Evolutionary conservation across 2,113 vertebrate genomes (phyloP).

Genomic region (Saguinus midas): DNA sequence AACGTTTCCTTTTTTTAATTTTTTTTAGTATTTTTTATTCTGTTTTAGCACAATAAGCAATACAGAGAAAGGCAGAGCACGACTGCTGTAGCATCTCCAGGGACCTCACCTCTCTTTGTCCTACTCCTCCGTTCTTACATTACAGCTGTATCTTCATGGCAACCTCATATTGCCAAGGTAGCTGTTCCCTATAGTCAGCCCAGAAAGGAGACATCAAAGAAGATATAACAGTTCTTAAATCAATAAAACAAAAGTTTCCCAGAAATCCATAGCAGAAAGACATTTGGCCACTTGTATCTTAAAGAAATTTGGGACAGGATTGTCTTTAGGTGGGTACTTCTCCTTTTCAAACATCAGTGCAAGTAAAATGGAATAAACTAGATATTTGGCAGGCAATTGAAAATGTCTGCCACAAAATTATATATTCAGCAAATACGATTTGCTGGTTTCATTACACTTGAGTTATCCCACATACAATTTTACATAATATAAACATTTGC

Average conservation of each 20-base stretch:
- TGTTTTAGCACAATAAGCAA: not conserved
- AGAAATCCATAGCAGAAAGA: not conserved
- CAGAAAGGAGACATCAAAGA: not conserved
- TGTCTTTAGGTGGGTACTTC: not conserved
- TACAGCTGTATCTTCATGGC: not conserved
- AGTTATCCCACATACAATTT: not conserved
- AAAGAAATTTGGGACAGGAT: not conserved
- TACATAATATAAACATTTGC: conserved; percentile 22
- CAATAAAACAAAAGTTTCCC: not conserved
- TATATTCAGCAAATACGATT: not conserved
- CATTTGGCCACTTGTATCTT: not conserved
- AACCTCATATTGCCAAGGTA: not conserved
- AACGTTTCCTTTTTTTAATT: not conserved
- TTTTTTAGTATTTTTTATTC: not conserved
- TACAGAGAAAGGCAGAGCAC: not conserved
- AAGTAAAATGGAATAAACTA: not conserved
- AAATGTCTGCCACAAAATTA: not conserved
- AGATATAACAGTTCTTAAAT: not conserved
- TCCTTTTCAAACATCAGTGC: not conserved
- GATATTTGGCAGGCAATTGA: not conserved
- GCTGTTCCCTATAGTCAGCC: not conserved
- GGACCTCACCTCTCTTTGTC: not conserved
- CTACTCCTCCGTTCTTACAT: not conserved
- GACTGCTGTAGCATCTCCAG: not conserved
- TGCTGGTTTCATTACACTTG: not conserved